A percentile compares a stretch with the other conserved stretches of the same genome.
phyloP scores from a whole-genome alignment of 1,140 invertebrate species.

The Apis laboriosa region DNA sequence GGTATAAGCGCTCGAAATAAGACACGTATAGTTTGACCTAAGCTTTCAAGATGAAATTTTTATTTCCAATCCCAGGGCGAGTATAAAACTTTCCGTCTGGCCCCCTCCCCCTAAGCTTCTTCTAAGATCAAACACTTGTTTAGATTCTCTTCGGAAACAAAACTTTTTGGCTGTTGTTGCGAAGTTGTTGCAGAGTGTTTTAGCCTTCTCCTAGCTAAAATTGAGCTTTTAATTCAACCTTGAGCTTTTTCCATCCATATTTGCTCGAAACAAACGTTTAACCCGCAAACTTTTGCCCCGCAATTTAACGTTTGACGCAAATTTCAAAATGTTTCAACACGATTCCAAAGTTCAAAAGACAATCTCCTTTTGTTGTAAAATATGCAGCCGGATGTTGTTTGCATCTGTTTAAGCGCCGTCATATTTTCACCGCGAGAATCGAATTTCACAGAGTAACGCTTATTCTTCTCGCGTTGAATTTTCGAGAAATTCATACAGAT shows the following conservation, averaged over 20 bases:
- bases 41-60: not conserved
- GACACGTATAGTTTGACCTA: not conserved
- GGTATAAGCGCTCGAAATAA: not conserved
- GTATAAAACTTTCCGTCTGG: not conserved
- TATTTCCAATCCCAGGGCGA: not conserved
- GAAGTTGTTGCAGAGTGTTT: too few relatives aligned
- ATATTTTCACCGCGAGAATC: not conserved
- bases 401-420: not conserved
- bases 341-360: not conserved
- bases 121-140: too few relatives aligned
- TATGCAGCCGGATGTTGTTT: not conserved
- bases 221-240: not conserved
- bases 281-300: not conserved
- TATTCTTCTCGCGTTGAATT: conserved; percentile 3
- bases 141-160: too few relatives aligned
- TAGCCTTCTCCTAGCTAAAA: not conserved
- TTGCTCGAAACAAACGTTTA: not conserved
- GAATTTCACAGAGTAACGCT: not conserved
- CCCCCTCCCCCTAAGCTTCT: too few relatives aligned
- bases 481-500: not conserved
- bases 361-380: not conserved
- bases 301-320: not conserved
- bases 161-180: too few relatives aligned
- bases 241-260: not conserved
- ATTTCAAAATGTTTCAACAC: not conserved